Evolutionary conservation across 2,888 invertebrate genomes (phyloP).

Genomic region (Xestia c-nigrum): DNA sequence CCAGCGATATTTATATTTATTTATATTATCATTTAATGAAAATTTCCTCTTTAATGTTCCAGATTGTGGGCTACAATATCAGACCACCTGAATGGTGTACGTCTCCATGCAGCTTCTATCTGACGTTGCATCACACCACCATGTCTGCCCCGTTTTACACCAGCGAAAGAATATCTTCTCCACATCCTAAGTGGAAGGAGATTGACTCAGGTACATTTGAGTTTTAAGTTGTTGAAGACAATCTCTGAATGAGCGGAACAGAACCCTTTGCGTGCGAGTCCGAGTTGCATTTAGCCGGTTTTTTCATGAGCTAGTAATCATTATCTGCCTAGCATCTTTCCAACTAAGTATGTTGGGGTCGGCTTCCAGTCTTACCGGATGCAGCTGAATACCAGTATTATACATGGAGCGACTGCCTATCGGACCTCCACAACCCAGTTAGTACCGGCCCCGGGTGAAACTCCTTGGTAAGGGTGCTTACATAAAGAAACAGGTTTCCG

Average conservation of each 20-base stretch:
- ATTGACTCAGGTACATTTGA: slow-evolving; percentile 91
- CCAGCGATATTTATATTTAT: no score
- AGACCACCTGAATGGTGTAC: slow-evolving; percentile 85
- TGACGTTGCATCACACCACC: slow-evolving; percentile 94
- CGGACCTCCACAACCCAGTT: no score
- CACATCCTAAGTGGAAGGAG: slow-evolving; percentile 95
- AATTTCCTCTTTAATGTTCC: slow-evolving; percentile 59
- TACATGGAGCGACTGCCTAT: no score
- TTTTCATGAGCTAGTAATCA: neutral
- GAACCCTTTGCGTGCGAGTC: neutral
- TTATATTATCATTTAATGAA: neutral
- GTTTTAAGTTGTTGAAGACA: neutral
- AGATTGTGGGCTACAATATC: slow-evolving; percentile 90
- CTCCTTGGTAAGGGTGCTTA: no score
- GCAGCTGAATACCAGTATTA: no score
- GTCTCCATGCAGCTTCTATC: slow-evolving; percentile 92
- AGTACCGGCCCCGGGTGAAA: no score
- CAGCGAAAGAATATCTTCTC: slow-evolving; percentile 93
- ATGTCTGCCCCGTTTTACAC: slow-evolving; percentile 96
- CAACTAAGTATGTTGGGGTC: no score
- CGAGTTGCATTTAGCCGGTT: neutral
- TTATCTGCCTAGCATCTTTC: neutral
- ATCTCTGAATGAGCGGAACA: neutral
- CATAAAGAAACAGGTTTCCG: no score
- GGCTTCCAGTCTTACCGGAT: no score